Evolutionary conservation across 2,888 invertebrate genomes (phyloP), one percentile per base, ranked within the genome.

Genomic region (Frankliniella fusca): DNA sequence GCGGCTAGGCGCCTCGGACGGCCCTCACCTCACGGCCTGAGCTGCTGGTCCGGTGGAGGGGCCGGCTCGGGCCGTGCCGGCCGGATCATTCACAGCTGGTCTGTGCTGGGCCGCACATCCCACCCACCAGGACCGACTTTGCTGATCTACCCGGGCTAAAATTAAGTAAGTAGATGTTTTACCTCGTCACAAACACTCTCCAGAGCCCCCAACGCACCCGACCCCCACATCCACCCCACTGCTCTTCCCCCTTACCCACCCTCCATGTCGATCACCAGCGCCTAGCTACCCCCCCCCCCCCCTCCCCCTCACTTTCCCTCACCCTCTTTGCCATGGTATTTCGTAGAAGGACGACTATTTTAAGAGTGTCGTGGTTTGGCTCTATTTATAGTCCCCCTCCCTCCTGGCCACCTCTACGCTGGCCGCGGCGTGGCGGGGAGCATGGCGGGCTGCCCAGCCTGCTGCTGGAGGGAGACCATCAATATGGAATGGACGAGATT

Each of bases 401-500:
- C 70, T 70, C 70, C 20, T 5, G 38, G 38, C 38, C 38, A 38
- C 38, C 38, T 38, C 38, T 38, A 38, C 38, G 38, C 38, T 2
- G 38, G 38, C 38, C 38, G 38, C 5, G 38, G 38, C 38, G 38
- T 2, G 38, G 38, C 38, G 38, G 38, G 38, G 38, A 5, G 38
- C 38, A 5, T 38, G 38, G 38, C 38, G 38, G 5, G 38, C 38
- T 38, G 38, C 54, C 15, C 23, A 76, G 70, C 23, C 70, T 27
- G 70, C 38, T 38, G 38, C 38, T 38, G 38, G 38, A 38, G 38
- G 5, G 70, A 76, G 70, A 76, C 70, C 70, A 76, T 76, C 70
- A 76, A 76, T 76, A 76, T 76, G 70, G 70, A 76, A 76, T 76
- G 70, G 70, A 12, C 27, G 70, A 76, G 70, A 76, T 76, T 76